Evolutionary conservation across 2,113 vertebrate species (phyloP).

Genomic region (Tinamus guttatus): DNA sequence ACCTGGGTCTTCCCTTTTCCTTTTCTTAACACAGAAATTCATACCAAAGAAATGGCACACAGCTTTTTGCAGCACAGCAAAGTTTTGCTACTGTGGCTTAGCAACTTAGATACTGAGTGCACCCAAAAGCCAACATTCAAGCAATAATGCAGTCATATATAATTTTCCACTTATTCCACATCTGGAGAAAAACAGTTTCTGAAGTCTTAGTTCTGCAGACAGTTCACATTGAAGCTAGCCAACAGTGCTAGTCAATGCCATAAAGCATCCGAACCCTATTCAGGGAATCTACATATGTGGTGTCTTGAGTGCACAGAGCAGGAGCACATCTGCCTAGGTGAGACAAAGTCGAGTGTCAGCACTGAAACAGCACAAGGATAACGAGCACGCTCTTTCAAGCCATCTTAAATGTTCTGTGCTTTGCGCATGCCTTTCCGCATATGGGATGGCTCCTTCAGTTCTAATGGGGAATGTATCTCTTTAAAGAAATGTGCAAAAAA

Average conservation of each 20-base stretch:
- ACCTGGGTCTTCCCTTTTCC: neutral
- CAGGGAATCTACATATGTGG: neutral
- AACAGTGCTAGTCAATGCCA: neutral
- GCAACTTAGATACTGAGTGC: neutral
- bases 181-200: neutral
- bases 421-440: neutral
- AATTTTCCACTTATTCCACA: neutral
- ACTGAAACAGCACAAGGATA: neutral
- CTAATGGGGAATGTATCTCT: neutral
- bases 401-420: neutral
- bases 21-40: neutral
- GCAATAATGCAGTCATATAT: neutral
- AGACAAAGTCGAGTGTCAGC: neutral
- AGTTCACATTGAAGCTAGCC: neutral
- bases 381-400: neutral
- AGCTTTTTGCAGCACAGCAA: too few species aligned
- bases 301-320: neutral
- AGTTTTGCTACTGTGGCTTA: neutral
- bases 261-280: neutral
- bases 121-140: neutral
- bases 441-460: neutral
- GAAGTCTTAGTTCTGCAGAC: neutral
- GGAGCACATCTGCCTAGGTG: neutral
- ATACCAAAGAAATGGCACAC: neutral
- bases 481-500: neutral